Percentiles rank a stretch among this genome's conserved stretches.
Evolutionary conservation across 2,888 invertebrate genomes (phyloP).

Genomic region (Lypha dubia): DNA sequence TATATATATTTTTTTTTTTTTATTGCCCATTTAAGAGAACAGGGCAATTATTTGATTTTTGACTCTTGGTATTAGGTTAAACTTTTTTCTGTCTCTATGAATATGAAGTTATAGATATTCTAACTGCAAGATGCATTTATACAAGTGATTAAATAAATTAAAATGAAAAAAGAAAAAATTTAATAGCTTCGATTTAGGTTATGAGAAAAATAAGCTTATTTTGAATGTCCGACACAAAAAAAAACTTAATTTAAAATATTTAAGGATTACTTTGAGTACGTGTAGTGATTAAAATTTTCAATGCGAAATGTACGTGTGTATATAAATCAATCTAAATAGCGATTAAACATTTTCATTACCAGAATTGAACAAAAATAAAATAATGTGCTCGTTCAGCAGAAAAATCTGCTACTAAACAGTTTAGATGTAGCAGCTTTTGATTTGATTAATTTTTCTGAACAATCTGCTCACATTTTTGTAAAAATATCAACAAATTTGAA

Average conservation of each 20-base stretch:
- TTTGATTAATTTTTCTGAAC: too few relatives aligned
- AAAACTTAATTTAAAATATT: neutral
- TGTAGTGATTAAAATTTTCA: too few relatives aligned
- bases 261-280: too few relatives aligned
- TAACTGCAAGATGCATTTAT: slow-evolving; percentile 17
- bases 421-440: too few relatives aligned
- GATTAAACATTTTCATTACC: too few relatives aligned
- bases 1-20: neutral
- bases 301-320: too few relatives aligned
- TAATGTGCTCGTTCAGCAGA: too few relatives aligned
- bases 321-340: too few relatives aligned
- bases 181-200: neutral
- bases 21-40: slow-evolving; percentile 14
- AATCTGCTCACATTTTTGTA: too few relatives aligned
- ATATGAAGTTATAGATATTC: neutral
- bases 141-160: slow-evolving; percentile 32
- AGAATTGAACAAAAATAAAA: too few relatives aligned
- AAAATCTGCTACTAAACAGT: too few relatives aligned
- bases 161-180: slow-evolving; percentile 22
- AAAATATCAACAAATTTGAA: too few relatives aligned
- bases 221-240: neutral
- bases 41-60: slow-evolving; percentile 60
- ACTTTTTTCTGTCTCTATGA: slow-evolving; percentile 31
- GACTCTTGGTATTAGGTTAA: slow-evolving; percentile 28
- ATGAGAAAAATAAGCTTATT: neutral